phyloP scores from a whole-genome alignment of 2,113 vertebrate genomes.

The Dinomys branickii region DNA sequence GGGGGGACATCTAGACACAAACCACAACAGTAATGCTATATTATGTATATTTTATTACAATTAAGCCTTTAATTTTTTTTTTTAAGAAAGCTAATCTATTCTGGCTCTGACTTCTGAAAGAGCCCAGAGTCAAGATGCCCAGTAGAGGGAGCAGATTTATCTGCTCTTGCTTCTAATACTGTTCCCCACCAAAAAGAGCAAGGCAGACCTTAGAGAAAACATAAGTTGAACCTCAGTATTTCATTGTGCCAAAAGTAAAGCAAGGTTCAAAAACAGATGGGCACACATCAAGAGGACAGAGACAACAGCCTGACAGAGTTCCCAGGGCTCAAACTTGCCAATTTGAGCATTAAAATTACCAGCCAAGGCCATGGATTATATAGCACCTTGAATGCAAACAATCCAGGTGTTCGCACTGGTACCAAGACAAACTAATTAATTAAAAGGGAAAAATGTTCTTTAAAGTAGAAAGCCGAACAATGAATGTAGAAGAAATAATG shows the following conservation, averaged over 20 bases:
- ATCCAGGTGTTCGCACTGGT: background rate
- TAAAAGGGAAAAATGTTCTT: background rate
- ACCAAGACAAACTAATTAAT: background rate
- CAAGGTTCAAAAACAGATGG: background rate
- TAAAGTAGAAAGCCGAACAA: conserved; percentile 14
- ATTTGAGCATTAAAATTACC: background rate
- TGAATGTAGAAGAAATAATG: background rate
- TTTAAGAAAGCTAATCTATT: background rate
- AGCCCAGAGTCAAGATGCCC: background rate
- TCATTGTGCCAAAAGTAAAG: background rate
- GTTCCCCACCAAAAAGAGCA: background rate
- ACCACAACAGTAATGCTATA: background rate
- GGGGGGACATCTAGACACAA: no score
- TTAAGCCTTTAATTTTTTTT: background rate
- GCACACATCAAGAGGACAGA: background rate
- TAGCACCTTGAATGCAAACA: background rate
- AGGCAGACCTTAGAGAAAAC: background rate
- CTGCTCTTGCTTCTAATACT: background rate
- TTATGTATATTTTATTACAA: background rate
- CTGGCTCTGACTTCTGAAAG: background rate
- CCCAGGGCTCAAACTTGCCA: background rate
- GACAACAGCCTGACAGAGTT: background rate
- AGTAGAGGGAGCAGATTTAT: background rate
- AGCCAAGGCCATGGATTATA: background rate
- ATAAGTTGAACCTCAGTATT: background rate